Evolutionary conservation across 2,888 invertebrate species (phyloP).

Genomic region (Aphidoletes aphidimyza): DNA sequence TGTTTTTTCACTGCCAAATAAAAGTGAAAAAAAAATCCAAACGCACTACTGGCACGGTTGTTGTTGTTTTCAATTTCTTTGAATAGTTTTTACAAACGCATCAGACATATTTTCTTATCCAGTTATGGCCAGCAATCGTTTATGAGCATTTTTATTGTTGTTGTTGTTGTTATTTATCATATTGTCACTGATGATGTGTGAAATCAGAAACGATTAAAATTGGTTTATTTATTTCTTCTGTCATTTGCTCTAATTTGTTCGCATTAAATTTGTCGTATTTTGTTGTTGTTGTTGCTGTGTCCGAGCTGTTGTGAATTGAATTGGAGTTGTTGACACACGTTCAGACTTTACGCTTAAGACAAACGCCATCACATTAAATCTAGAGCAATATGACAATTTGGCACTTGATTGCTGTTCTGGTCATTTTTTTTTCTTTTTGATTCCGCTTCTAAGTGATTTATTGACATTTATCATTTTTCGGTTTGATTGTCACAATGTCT

Average conservation of each 20-base stretch:
- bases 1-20: too few relatives aligned
- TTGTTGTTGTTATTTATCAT: not conserved
- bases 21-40: too few relatives aligned
- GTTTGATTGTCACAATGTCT: too few relatives aligned
- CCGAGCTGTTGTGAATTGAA: not conserved
- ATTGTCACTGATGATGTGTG: not conserved
- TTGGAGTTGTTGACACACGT: not conserved
- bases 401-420: too few relatives aligned
- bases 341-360: not conserved
- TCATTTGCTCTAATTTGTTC: conserved; percentile 7
- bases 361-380: not conserved
- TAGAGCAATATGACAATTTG: too few relatives aligned
- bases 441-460: too few relatives aligned
- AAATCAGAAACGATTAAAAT: not conserved
- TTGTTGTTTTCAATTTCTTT: too few relatives aligned
- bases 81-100: too few relatives aligned
- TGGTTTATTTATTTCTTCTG: conserved; percentile 11
- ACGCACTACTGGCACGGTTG: too few relatives aligned
- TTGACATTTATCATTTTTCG: not conserved
- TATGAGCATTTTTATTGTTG: not conserved
- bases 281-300: too few relatives aligned
- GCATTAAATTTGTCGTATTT: not conserved
- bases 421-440: too few relatives aligned
- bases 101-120: too few relatives aligned
- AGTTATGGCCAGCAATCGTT: not conserved